phyloP scores from a whole-genome alignment of 2,113 vertebrate genomes.

The Panthera tigris region DNA sequence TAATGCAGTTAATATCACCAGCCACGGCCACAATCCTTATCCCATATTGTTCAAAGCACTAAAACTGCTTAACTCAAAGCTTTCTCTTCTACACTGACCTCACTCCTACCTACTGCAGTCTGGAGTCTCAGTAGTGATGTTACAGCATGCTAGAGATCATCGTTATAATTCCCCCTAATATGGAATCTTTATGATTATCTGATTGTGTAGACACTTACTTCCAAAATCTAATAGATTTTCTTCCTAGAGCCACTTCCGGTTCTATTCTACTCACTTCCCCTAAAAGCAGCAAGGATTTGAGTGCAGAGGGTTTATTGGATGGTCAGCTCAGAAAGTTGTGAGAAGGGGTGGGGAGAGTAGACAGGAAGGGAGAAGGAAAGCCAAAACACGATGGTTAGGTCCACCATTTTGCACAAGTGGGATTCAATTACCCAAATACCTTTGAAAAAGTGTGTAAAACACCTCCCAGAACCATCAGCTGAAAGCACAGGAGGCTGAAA shows the following conservation, averaged over 20 bases:
- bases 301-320: not conserved
- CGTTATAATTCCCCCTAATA: not conserved
- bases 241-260: not conserved
- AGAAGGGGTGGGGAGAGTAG: not conserved
- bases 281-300: not conserved
- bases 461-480: not conserved
- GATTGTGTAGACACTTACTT: not conserved
- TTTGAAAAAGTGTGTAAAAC: not conserved
- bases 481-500: not conserved
- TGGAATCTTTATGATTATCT: not conserved
- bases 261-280: not conserved
- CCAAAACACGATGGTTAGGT: not conserved
- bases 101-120: not conserved
- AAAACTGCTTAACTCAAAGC: not conserved
- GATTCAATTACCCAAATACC: not conserved
- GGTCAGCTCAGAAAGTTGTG: not conserved
- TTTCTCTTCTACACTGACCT: not conserved
- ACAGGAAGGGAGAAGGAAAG: not conserved
- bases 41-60: not conserved
- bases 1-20: not conserved
- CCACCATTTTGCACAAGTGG: not conserved
- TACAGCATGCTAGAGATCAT: not conserved
- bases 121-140: not conserved
- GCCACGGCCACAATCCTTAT: not conserved
- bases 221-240: not conserved